Base-by-base conservation (phyloP, 2,113 vertebrate species). In the Sciurus niger region DNA sequence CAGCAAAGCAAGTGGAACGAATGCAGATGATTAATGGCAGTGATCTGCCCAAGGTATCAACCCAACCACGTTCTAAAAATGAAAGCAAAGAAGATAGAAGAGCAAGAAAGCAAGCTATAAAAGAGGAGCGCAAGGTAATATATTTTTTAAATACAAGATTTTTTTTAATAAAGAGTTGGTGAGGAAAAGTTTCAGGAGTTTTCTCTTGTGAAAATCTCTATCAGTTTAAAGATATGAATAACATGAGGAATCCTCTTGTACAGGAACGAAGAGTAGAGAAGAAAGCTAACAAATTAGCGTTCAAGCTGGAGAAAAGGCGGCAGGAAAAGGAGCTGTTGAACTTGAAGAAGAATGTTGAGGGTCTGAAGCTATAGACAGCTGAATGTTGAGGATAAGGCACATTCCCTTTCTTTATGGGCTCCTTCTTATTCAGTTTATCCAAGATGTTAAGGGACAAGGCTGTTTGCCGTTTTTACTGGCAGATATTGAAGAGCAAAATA, bases 211-310 rank as follows among this genome's bases (percentile, higher is more conserved):
- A 74, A 72, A 24, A 25, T 72, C 9, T 70, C 12, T 67, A 4
- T 82, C 18, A 11, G 18, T 13, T 24, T 94, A 80, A 90, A 70
- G 58, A 78, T 88, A 65, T 58, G 74, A 95, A 13, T 98, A 94
- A 96, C 37, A 12, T 14, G n/a, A 90, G 74, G 79, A 40, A 4
- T 84, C 80, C 0, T 0, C 84, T 4, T n/a, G 2, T 68, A 30
- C 95, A 99, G 99, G 99, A 99, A 84, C 98, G 99, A 85, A 98
- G 99, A 89, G 88, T 96, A 48, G 99, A 99, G 98, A 99, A 99
- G 98, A 99, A 99, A 97, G 98, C 99, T 92, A 99, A 99, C 98
- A 99, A 98, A 95, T 43, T 98, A 80, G 99, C 99, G 40, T 99
- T 99, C 98, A 99, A 99, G 95, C 70, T 99, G 89, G 99, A 99